Evolutionary conservation across 1,140 invertebrate genomes (phyloP).

Genomic region (Halotydeus destructor): DNA sequence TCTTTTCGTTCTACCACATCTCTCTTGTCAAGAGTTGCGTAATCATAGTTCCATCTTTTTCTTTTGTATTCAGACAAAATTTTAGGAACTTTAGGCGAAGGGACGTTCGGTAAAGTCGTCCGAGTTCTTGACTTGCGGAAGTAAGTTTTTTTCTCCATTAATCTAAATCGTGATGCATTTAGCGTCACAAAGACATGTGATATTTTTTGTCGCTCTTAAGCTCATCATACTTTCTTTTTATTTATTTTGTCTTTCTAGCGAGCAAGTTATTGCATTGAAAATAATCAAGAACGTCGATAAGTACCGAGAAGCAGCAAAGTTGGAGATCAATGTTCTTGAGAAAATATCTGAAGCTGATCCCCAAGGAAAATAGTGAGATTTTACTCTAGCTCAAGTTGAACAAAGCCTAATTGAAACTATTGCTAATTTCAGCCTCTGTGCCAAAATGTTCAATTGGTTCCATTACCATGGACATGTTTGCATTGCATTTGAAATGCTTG

Average conservation of each 20-base stretch:
- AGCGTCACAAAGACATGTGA: too few relatives aligned
- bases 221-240: background rate
- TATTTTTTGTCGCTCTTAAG: background rate
- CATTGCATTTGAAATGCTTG: conserved; percentile 96
- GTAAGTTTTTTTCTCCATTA: too few relatives aligned
- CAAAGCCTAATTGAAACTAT: too few relatives aligned
- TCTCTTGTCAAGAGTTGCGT: too few relatives aligned
- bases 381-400: too few relatives aligned
- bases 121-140: conserved; percentile 87
- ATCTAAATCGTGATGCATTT: too few relatives aligned
- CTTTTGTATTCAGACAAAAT: conserved; percentile 94
- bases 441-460: conserved; percentile 97
- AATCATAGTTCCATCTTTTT: too few relatives aligned
- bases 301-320: conserved; percentile 93
- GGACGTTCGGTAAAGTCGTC: conserved; percentile 98
- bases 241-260: too few relatives aligned
- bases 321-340: conserved; percentile 98
- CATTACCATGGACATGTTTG: conserved; percentile 99
- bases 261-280: conserved; percentile 56
- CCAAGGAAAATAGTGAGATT: conserved; percentile 80
- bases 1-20: too few relatives aligned
- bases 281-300: conserved; percentile 99
- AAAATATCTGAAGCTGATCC: conserved; percentile 89
- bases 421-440: conserved; percentile 45
- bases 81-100: conserved; percentile 89